These are phyloP conservation scores for Thunnus maccoyii DNA, from an alignment of 2,113 vertebrate genomes.

Conservation along the genomic window DNA sequence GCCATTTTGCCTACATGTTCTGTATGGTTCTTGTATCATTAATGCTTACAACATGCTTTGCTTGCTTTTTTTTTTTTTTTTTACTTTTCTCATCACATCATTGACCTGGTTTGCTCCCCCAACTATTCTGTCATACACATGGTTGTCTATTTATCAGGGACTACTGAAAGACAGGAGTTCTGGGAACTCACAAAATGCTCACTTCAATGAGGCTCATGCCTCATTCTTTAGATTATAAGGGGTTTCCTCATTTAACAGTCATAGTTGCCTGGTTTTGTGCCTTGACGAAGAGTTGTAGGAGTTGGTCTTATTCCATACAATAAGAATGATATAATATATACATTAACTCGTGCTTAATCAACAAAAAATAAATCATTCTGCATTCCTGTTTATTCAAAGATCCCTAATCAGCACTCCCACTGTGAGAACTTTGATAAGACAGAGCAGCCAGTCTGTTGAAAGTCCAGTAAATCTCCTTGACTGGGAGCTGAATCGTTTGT, in stretches of 20 bases:
- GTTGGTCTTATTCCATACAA: constrained; percentile 35
- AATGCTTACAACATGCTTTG: not conserved
- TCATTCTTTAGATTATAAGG: not conserved
- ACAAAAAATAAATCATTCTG: constrained; percentile 50
- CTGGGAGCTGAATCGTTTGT: constrained; percentile 60
- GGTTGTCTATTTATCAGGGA: not conserved
- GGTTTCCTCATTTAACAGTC: constrained; percentile 29
- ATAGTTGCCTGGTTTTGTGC: constrained; percentile 23
- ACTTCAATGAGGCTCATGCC: not conserved
- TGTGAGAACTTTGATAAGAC: constrained; percentile 68
- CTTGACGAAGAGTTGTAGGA: constrained; percentile 37
- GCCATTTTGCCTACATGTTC: not conserved
- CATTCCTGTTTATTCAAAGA: constrained; percentile 65
- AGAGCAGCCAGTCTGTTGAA: constrained; percentile 45
- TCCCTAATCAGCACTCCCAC: constrained; percentile 60
- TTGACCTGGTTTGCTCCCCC: not conserved
- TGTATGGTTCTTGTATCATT: not conserved
- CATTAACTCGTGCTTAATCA: constrained; percentile 66
- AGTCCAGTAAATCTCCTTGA: constrained; percentile 55
- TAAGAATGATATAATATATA: constrained; percentile 6
- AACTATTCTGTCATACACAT: not conserved
- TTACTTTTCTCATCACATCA: not conserved
- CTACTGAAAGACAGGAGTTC: not conserved
- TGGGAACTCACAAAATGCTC: not conserved
- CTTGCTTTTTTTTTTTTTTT: not conserved